Evolutionary conservation across 2,113 vertebrate genomes (phyloP).

Genomic region (Thryonomys swinderianus): DNA sequence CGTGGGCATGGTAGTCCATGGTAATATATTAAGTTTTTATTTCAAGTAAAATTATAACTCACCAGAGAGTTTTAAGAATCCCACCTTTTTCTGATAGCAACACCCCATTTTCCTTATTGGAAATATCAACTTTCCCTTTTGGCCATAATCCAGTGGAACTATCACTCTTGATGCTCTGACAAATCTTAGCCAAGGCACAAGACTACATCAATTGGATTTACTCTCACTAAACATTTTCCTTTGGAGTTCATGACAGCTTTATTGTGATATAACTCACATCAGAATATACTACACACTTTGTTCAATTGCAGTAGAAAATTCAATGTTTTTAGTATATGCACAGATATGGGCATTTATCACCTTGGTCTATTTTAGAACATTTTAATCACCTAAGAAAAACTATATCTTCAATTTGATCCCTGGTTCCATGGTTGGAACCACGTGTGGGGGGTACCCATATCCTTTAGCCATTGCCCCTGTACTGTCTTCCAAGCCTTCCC

Average conservation of each 20-base stretch:
- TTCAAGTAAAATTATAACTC: conserved; percentile 26
- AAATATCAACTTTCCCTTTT: background rate
- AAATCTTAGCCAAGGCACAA: background rate
- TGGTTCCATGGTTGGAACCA: no score
- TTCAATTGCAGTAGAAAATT: background rate
- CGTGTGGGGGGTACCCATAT: no score
- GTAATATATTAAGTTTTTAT: background rate
- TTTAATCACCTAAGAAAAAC: background rate
- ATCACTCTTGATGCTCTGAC: background rate
- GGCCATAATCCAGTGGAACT: background rate
- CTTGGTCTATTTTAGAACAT: background rate
- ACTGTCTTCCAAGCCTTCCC: background rate
- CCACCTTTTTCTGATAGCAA: conserved; percentile 15
- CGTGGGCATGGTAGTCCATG: background rate
- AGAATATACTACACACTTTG: background rate
- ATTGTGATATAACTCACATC: background rate
- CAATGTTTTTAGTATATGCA: background rate
- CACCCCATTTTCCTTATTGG: background rate
- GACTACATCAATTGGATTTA: background rate
- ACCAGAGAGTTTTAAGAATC: background rate
- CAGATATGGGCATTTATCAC: background rate
- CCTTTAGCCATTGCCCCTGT: background rate
- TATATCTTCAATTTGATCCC: no score
- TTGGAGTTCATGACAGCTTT: background rate
- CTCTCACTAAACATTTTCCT: conserved; percentile 1